Percentiles rank a stretch among this genome's conserved stretches.
These are phyloP conservation scores for Tachysurus fulvidraco DNA, from an alignment of 2,113 vertebrate genomes.

Conservation along the genomic window DNA sequence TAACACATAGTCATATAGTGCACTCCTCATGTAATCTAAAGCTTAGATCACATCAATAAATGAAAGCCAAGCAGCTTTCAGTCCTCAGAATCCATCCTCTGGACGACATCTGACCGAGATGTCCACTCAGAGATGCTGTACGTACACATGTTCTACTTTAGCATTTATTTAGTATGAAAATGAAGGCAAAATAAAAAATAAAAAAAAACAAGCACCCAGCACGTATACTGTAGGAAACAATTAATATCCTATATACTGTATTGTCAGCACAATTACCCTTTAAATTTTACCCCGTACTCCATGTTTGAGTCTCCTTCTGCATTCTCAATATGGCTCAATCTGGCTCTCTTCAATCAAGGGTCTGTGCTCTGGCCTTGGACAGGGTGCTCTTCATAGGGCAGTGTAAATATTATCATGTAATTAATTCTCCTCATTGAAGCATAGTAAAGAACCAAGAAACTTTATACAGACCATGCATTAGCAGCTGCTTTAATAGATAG, in stretches of 20 bases:
- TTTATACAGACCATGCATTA: conserved; percentile 26
- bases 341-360: conserved; percentile 6
- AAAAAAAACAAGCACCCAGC: neutral
- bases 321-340: conserved; percentile 27
- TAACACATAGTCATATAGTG: neutral
- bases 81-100: conserved; percentile 1
- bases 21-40: neutral
- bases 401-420: conserved; percentile 52
- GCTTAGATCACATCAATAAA: neutral
- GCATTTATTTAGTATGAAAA: neutral
- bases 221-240: neutral
- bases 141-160: neutral
- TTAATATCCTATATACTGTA: neutral
- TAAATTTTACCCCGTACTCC: neutral
- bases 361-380: conserved; percentile 30
- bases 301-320: neutral
- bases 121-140: neutral
- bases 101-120: neutral
- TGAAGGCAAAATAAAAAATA: no score
- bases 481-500: conserved; percentile 4
- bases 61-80: neutral
- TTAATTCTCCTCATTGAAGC: conserved; percentile 34
- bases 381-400: conserved; percentile 42
- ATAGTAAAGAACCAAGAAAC: neutral
- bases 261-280: conserved; percentile 28